phyloP scores from a whole-genome alignment of 2,113 vertebrate species.

The Nanorana parkeri region DNA sequence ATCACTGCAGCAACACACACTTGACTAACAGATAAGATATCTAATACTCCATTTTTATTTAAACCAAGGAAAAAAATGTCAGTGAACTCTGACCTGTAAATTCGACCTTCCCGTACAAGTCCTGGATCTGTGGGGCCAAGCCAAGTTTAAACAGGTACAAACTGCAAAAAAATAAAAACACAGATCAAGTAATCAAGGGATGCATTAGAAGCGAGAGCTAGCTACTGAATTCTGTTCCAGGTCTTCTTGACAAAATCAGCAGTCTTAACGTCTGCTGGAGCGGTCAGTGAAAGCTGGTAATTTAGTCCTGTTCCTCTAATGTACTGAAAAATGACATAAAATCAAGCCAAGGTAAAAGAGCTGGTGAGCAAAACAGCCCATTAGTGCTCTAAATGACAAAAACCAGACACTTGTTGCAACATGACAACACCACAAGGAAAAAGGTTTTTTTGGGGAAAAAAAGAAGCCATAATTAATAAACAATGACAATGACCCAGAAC shows the following conservation, averaged over 20 bases:
- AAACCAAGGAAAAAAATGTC: background rate
- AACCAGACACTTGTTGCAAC: background rate
- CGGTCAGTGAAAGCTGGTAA: no score
- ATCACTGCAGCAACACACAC: background rate
- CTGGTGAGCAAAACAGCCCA: background rate
- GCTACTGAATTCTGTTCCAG: background rate
- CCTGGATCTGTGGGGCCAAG: slow-evolving; percentile 95
- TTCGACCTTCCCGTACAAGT: slow-evolving; percentile 96
- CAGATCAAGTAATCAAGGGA: background rate
- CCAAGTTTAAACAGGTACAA: slow-evolving; percentile 97
- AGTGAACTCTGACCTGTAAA: slow-evolving; percentile 87
- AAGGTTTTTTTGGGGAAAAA: background rate
- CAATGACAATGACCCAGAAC: background rate
- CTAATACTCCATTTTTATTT: background rate
- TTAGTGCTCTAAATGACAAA: background rate
- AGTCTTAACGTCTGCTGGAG: background rate
- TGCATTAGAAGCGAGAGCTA: background rate
- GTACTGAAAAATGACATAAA: background rate
- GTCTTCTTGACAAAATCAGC: background rate
- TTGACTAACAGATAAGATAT: background rate
- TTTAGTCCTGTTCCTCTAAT: background rate
- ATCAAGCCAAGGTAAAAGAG: background rate
- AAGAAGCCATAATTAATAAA: background rate
- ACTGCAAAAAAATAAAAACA: slow-evolving; percentile 70
- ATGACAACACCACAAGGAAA: background rate